A percentile compares a stretch with the other conserved stretches of the same genome.
phyloP scores from a whole-genome alignment of 2,888 invertebrate species.

The Drosophila incognita region DNA sequence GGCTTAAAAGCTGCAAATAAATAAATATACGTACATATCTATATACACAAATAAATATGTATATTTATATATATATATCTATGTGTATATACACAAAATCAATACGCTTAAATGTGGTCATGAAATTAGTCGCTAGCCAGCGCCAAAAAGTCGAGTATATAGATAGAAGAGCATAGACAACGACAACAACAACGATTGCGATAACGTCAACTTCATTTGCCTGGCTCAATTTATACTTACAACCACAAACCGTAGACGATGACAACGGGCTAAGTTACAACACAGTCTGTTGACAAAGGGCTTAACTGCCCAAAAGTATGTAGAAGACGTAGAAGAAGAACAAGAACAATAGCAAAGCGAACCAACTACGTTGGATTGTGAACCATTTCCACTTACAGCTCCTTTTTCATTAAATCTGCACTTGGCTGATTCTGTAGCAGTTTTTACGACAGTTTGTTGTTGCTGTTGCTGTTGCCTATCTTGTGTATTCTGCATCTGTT shows the following conservation, averaged over 20 bases:
- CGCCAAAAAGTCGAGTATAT: slow-evolving; percentile 70
- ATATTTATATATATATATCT: background rate
- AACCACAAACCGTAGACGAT: slow-evolving; percentile 47
- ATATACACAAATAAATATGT: slow-evolving; percentile 4
- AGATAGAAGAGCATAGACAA: slow-evolving; percentile 39
- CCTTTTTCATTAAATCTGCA: slow-evolving; percentile 63
- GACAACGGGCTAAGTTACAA: slow-evolving; percentile 36
- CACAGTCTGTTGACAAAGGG: slow-evolving; percentile 64
- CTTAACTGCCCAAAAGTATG: slow-evolving; percentile 65
- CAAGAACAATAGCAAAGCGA: slow-evolving; percentile 8
- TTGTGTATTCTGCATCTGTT: slow-evolving; percentile 20
- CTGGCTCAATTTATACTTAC: slow-evolving; percentile 21
- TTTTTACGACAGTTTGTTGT: slow-evolving; percentile 19
- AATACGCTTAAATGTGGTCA: slow-evolving; percentile 82
- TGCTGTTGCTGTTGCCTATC: slow-evolving; percentile 22
- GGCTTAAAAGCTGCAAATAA: slow-evolving; percentile 74
- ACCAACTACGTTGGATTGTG: slow-evolving; percentile 27
- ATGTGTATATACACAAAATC: slow-evolving; percentile 68
- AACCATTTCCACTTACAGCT: slow-evolving; percentile 51
- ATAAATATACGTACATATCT: slow-evolving; percentile 34
- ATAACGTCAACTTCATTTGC: slow-evolving; percentile 37
- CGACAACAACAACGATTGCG: slow-evolving; percentile 40
- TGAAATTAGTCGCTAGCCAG: slow-evolving; percentile 70
- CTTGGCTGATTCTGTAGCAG: slow-evolving; percentile 54
- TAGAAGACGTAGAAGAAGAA: slow-evolving; percentile 2